Base-by-base conservation (phyloP, 2,888 invertebrate genomes). In the Hirtodrosophila cameraria region DNA sequence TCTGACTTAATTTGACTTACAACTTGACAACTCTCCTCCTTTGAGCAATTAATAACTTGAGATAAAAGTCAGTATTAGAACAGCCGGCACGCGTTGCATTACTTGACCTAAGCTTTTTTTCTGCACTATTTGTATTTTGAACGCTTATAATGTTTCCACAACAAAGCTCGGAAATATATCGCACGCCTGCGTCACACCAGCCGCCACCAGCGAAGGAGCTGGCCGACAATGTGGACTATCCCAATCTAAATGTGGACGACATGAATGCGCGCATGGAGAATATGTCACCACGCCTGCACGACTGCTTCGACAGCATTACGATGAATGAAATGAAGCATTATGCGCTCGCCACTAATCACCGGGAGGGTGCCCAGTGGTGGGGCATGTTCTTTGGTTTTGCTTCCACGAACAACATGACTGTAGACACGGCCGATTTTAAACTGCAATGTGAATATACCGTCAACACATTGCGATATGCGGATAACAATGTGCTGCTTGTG, bases 181-280 rank as follows among this genome's bases (percentile, higher is more conserved):
- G 77, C 59, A 79, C 82, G 2, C 90, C 90, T 20, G 69, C 55
- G 2, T 57, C 68, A 20, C 86, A 90, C 65, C 74, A 83, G 31
- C 90, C 88, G 6, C 90, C 91, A 7, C 71, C 79, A 9, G 88
- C 86, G 45, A 74, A 70, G 4, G 79, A 87, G 11, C 52, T 91
- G 43, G 81, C 80, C 2, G 64, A 46, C 7, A 86, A 89, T 55
- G 83, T 89, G 0, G 68, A 88, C n/a, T 90, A 90, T 65, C 90
- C 90, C 3, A 91, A 91, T 78, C 75, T 91, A 8, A 91, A 91
- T 75, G 89, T 89, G 3, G 72, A 75, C 8, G 90, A 91, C 57
- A 89, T 90, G 64, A 88, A 88, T 9, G 87, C 86, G 11, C 88
- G 88, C 12, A 75, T 87, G 12, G 77, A 85, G 0, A 87, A 90